Evolutionary conservation across 2,888 invertebrate genomes (phyloP).

Genomic region (Criorhina ranunculi): DNA sequence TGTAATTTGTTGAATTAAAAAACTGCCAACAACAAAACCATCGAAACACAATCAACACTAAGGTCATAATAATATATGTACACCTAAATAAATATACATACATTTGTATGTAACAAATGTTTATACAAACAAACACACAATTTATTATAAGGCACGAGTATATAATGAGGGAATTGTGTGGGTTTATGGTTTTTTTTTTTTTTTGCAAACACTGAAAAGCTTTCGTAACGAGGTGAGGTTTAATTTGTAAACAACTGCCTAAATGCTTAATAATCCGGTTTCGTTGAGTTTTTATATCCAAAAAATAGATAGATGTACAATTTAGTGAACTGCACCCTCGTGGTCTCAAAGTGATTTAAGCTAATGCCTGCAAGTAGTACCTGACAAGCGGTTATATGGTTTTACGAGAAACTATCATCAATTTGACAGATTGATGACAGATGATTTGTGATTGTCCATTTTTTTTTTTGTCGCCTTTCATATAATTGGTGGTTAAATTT

Average conservation of each 20-base stretch:
- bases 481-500: too few species aligned
- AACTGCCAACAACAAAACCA: slow-evolving; percentile 16
- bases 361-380: background rate
- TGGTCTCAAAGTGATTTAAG: slow-evolving; percentile 1
- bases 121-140: background rate
- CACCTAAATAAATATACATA: slow-evolving; percentile 5
- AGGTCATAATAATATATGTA: background rate
- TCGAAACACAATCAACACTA: slow-evolving; percentile 3
- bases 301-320: background rate
- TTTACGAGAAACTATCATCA: too few species aligned
- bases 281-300: slow-evolving; percentile 5
- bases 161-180: background rate
- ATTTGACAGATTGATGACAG: too few species aligned
- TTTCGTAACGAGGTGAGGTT: background rate
- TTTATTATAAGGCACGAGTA: too few species aligned
- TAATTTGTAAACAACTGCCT: slow-evolving; percentile 29
- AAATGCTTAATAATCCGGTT: slow-evolving; percentile 22
- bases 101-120: too few species aligned
- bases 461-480: too few species aligned
- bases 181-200: background rate
- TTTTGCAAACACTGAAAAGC: slow-evolving; percentile 2
- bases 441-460: too few species aligned
- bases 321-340: background rate
- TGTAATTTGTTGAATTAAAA: slow-evolving; percentile 21
- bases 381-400: too few species aligned